Evolutionary conservation across 2,888 invertebrate genomes (phyloP).

Genomic region (Protonemura montana): DNA sequence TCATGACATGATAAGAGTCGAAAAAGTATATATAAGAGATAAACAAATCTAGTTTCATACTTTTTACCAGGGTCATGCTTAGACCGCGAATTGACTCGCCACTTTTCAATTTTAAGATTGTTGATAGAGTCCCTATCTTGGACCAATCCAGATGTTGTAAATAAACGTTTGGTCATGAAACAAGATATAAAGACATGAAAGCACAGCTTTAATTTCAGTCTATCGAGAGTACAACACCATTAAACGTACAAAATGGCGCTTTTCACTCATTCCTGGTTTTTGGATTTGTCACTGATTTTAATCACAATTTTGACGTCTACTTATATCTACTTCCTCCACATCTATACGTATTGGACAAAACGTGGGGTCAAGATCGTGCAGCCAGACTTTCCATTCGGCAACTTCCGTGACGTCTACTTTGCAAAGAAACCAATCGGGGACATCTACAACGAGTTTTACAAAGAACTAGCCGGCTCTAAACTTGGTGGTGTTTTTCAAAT

Average conservation of each 20-base stretch:
- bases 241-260: background rate
- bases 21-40: too few relatives aligned
- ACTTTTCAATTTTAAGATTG: too few relatives aligned
- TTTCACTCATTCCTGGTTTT: background rate
- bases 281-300: background rate
- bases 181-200: too few relatives aligned
- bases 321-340: background rate
- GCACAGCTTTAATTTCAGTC: too few relatives aligned
- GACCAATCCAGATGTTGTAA: too few relatives aligned
- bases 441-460: constrained; percentile 67
- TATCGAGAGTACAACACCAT: too few relatives aligned
- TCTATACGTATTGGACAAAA: background rate
- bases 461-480: constrained; percentile 51
- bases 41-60: too few relatives aligned
- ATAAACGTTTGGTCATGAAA: too few relatives aligned
- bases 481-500: constrained; percentile 40
- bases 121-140: too few relatives aligned
- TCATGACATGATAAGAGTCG: too few relatives aligned
- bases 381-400: background rate
- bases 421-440: constrained; percentile 51
- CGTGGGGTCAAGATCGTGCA: background rate
- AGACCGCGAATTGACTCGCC: too few relatives aligned
- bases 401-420: background rate
- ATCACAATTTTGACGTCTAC: background rate
- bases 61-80: too few relatives aligned